These are phyloP conservation scores for Deroptyus accipitrinus DNA, from an alignment of 2,113 vertebrate genomes.

Conservation along the genomic window DNA sequence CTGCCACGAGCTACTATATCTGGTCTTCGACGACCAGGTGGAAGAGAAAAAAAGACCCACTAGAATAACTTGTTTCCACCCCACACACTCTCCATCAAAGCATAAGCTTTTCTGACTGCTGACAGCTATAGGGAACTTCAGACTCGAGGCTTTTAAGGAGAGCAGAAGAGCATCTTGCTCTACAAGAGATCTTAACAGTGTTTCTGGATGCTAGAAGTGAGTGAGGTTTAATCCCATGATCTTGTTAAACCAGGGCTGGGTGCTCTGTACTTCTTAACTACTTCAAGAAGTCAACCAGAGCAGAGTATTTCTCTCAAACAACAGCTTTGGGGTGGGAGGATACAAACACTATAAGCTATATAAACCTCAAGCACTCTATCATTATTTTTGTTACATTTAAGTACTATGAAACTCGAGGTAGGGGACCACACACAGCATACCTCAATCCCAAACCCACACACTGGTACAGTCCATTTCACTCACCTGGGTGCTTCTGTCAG, in stretches of 20 bases:
- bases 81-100: not conserved
- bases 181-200: not conserved
- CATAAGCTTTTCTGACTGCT: not conserved
- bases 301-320: not conserved
- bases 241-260: not conserved
- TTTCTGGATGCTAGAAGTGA: not conserved
- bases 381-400: not conserved
- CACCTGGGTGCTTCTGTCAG: conserved; percentile 73
- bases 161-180: not conserved
- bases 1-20: not conserved
- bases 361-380: not conserved
- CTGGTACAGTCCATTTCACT: conserved; percentile 17
- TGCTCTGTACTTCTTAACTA: not conserved
- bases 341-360: not conserved
- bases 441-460: rapidly evolving
- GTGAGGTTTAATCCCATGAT: not conserved
- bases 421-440: rapidly evolving
- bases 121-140: not conserved
- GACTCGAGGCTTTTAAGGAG: not conserved
- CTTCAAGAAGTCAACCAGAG: not conserved
- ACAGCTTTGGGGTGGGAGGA: not conserved
- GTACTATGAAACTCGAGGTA: not conserved
- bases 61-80: not conserved
- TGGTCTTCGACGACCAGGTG: not conserved
- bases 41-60: not conserved